Evolutionary conservation across 2,797 vertebrate species (phyloP).

Genomic region (Ciconia nigra): DNA sequence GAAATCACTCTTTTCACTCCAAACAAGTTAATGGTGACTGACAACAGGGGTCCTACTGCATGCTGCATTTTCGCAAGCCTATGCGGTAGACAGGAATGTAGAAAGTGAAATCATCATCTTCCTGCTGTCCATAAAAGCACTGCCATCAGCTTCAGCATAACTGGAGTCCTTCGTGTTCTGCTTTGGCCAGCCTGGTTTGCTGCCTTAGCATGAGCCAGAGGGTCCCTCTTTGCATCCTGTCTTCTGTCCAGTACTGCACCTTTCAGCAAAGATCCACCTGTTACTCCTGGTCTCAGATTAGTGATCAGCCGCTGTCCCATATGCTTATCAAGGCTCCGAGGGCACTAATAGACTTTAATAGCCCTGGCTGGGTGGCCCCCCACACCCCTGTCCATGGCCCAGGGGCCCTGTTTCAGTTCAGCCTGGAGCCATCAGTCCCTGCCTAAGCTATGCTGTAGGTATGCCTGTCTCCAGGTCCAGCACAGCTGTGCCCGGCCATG

Average conservation of each 20-base stretch:
- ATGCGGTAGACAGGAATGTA: not conserved
- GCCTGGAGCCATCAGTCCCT: too few relatives aligned
- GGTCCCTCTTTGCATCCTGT: not conserved
- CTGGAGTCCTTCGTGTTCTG: not conserved
- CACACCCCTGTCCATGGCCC: too few relatives aligned
- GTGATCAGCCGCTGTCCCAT: not conserved
- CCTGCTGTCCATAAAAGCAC: not conserved
- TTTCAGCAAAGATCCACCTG: not conserved
- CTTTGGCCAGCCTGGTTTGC: not conserved
- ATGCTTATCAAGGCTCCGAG: not conserved
- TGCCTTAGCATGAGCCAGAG: not conserved
- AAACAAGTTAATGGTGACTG: not conserved
- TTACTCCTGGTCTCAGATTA: not conserved
- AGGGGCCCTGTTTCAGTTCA: accelerated
- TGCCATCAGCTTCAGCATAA: not conserved
- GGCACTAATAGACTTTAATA: not conserved
- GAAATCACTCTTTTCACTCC: not conserved
- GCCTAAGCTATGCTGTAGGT: not conserved
- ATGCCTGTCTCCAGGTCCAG: not conserved
- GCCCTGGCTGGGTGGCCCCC: accelerated
- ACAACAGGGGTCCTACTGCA: not conserved
- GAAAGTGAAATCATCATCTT: not conserved
- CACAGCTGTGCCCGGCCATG: not conserved
- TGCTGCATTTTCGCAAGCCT: not conserved
- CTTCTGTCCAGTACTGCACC: not conserved